phyloP scores from a whole-genome alignment of 2,113 vertebrate genomes.

The Oceanites oceanicus region DNA sequence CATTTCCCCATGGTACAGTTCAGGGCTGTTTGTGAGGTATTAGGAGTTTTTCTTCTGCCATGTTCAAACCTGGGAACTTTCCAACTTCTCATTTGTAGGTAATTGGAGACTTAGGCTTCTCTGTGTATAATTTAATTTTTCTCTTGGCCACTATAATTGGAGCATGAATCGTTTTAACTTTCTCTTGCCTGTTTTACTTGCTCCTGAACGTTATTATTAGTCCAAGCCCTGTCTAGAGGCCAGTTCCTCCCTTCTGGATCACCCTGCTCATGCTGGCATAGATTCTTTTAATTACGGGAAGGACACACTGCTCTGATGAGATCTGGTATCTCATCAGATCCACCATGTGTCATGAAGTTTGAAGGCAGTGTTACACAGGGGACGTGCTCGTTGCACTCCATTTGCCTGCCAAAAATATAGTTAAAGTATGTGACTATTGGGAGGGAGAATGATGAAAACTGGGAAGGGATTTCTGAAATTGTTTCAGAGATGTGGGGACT shows the following conservation, averaged over 20 bases:
- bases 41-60: neutral
- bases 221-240: neutral
- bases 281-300: neutral
- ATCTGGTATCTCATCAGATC: neutral
- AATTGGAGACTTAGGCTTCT: neutral
- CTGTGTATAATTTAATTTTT: neutral
- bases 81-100: conserved; percentile 24
- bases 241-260: neutral
- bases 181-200: neutral
- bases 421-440: neutral
- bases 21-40: neutral
- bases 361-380: neutral
- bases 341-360: neutral
- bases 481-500: neutral
- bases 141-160: neutral
- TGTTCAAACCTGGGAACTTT: conserved; percentile 10
- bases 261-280: neutral
- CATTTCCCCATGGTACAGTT: neutral
- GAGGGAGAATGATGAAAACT: neutral
- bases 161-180: neutral
- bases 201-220: neutral
- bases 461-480: neutral
- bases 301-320: neutral
- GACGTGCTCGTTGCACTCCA: neutral
- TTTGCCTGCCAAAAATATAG: conserved; percentile 1